Evolutionary conservation across 2,113 vertebrate genomes (phyloP).

Genomic region (Xiphophorus couchianus): DNA sequence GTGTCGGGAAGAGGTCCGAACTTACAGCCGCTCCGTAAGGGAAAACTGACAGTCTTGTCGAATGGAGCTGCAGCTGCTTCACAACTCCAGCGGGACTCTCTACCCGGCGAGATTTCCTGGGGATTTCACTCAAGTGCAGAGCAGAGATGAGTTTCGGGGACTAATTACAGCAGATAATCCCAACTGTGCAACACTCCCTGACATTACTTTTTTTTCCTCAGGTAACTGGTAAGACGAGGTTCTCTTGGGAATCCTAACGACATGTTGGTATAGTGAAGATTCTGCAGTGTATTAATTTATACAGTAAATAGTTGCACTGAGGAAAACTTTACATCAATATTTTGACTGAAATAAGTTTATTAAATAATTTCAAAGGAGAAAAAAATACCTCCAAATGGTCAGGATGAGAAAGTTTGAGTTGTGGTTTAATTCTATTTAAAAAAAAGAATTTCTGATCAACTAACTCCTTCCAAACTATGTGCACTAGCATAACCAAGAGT

Average conservation of each 20-base stretch:
- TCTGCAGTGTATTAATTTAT: not conserved
- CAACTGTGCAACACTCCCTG: not conserved
- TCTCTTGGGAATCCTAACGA: not conserved
- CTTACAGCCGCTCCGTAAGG: conserved; percentile 7
- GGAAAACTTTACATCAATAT: not conserved
- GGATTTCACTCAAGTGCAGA: not conserved
- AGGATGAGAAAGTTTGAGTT: too few species aligned
- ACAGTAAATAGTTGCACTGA: not conserved
- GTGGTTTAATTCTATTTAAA: too few species aligned
- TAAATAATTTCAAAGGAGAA: not conserved
- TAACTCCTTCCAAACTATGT: too few species aligned
- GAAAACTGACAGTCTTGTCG: conserved; percentile 7
- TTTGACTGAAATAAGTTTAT: not conserved
- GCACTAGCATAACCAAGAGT: too few species aligned
- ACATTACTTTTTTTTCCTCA: not conserved
- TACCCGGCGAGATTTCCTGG: not conserved
- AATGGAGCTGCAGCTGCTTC: conserved; percentile 10
- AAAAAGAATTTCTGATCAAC: too few species aligned
- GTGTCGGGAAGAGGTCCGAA: conserved; percentile 13
- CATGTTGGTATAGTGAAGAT: not conserved
- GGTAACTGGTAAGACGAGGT: not conserved
- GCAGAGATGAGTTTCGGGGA: not conserved
- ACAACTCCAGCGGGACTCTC: not conserved
- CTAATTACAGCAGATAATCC: conserved; percentile 6
- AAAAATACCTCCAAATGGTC: too few species aligned